Percentiles rank a stretch among this genome's conserved stretches.
phyloP scores from a whole-genome alignment of 2,797 vertebrate genomes.

The Channallabes apus region DNA sequence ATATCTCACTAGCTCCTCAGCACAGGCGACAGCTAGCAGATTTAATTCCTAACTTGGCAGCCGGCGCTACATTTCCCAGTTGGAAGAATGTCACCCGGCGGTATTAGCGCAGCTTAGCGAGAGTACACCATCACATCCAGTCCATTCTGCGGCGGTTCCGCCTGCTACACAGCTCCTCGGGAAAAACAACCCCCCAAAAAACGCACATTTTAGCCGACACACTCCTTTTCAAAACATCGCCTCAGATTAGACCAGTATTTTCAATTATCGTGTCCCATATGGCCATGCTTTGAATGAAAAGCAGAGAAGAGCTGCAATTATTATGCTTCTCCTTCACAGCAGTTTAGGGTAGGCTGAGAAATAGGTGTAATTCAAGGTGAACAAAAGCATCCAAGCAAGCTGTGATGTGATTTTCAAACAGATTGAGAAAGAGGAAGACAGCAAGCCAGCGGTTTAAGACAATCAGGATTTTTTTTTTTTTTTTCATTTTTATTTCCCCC shows the following conservation, averaged over 20 bases:
- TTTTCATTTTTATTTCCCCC: background rate
- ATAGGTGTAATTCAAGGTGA: slow-evolving; percentile 28
- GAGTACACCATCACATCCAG: slow-evolving; percentile 33
- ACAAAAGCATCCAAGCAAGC: slow-evolving; percentile 12
- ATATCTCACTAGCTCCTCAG: background rate
- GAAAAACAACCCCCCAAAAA: background rate
- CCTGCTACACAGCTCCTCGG: background rate
- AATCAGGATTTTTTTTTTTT: background rate
- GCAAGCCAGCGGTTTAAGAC: background rate
- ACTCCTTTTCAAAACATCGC: background rate
- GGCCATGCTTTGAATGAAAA: background rate
- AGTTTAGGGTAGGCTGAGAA: background rate
- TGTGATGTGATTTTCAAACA: background rate
- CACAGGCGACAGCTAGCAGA: slow-evolving; percentile 36
- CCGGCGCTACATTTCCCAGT: slow-evolving; percentile 25
- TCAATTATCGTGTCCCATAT: background rate
- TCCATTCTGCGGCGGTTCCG: slow-evolving; percentile 23
- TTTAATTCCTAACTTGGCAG: slow-evolving; percentile 29
- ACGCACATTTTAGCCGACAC: background rate
- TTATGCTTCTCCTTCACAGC: slow-evolving; percentile 4
- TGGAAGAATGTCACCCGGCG: slow-evolving; percentile 31
- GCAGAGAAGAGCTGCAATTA: slow-evolving; percentile 1
- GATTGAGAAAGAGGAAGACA: background rate
- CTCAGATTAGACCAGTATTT: slow-evolving; percentile 6
- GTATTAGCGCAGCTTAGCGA: slow-evolving; percentile 10